A percentile compares a stretch with the other conserved stretches of the same genome.
Conservation (phyloP, 2,797 vertebrate species). For the Enteromius treurensis region DNA sequence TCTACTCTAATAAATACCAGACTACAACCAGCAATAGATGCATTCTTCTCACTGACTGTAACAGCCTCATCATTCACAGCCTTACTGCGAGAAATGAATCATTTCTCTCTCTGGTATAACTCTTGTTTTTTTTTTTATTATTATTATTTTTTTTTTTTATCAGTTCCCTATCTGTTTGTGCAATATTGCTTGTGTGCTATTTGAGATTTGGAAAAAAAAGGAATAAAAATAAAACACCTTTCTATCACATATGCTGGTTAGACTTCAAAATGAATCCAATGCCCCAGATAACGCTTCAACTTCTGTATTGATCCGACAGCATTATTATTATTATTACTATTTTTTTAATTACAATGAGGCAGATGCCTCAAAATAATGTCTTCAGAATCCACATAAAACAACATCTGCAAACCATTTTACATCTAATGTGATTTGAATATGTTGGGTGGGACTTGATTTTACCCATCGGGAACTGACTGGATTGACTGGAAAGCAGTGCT, state of each 20-base stretch:
- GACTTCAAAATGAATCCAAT: conserved; percentile 13
- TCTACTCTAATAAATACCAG: conserved; percentile 66
- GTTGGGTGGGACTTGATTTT: background rate
- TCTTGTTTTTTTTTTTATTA: conserved; percentile 1
- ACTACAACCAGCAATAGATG: conserved; percentile 58
- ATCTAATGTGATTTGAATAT: background rate
- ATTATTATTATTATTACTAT: background rate
- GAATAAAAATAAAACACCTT: background rate
- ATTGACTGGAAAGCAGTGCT: background rate
- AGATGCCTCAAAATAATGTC: background rate
- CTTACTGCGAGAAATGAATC: conserved; percentile 52
- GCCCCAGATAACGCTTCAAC: background rate
- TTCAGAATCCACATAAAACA: background rate
- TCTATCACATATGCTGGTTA: background rate
- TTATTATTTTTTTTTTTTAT: conserved; percentile 23
- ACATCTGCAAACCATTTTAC: background rate
- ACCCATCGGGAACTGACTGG: background rate
- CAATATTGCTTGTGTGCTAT: conserved; percentile 43
- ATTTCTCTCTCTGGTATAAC: conserved; percentile 59
- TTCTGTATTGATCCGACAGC: background rate
- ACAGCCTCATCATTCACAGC: conserved; percentile 67
- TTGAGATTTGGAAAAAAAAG: background rate
- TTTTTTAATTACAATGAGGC: background rate
- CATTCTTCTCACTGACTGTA: conserved; percentile 49
- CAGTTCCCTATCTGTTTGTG: conserved; percentile 40